Base-by-base conservation (phyloP, 64 coral and sea anemone genomes). In the Stichodactyla helianthus region DNA sequence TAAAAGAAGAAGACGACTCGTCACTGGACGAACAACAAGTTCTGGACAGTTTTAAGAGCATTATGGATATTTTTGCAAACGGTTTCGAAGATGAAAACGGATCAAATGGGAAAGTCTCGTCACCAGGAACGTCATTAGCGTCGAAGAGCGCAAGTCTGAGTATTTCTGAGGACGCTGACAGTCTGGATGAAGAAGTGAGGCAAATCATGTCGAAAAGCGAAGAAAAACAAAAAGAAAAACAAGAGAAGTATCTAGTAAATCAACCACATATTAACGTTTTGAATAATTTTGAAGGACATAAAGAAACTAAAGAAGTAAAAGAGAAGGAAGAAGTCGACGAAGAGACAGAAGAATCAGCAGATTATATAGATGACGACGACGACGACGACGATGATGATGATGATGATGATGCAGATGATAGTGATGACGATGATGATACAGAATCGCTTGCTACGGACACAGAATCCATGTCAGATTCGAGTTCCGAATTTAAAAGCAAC, bases 181-280 rank as follows among this genome's bases (percentile, higher is more conserved):
- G 83, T 20, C 17, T 84, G 55, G 83, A 84, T 60, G 83, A 84
- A 63, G 83, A 84, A 23, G 83, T 84, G 27, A 7, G 83, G 12
- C 44, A 25, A 63, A 84, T 84, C 6, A 84, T 84, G 83, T 62
- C 15, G 51, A 81, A 20, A 22, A 54, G 52, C 51, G 78, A 51
- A 54, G 78, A 53, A 20, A 52, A 74, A 31, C 7, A 74, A 9
- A 4, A 5, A 23, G 22, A 74, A 74, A 74, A 8, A 10, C 68
- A 74, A 6, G 25, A 74, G 9, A 23, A 11, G 14, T 2, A 58
- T 11, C 55, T 23, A 31, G 22, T n/a, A n/a, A 74, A 35, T 6
- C 23, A 74, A 25, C 10, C 23, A 11, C 7, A n/a, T 0, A 52
- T 54, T 16, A 82, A 82, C 19, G 54, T 4, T n/a, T n/a, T 53